Conservation (phyloP, 2,797 vertebrate species). For the Basileuterus tristriatus region DNA sequence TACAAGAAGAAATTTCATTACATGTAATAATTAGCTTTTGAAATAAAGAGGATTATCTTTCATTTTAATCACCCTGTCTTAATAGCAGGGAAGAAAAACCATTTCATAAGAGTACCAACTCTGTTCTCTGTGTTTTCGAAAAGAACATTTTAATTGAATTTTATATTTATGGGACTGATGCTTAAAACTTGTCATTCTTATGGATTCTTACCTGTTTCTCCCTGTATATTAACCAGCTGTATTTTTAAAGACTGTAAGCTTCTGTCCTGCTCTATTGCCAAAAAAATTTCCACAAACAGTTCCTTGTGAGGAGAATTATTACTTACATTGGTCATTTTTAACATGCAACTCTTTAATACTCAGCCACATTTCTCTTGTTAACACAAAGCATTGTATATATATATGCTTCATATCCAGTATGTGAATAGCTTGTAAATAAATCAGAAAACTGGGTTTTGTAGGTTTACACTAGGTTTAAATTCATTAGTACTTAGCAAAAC, state of each 20-base stretch:
- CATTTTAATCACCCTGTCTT: constrained; percentile 19
- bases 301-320: not conserved
- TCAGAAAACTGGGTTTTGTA: not conserved
- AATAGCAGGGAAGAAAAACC: not conserved
- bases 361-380: not conserved
- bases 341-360: not conserved
- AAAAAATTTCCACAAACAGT: not conserved
- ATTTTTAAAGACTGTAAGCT: not conserved
- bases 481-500: not conserved
- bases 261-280: not conserved
- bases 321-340: not conserved
- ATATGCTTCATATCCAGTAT: not conserved
- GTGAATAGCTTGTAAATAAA: constrained; percentile 11
- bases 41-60: constrained; percentile 9
- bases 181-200: not conserved
- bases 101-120: not conserved
- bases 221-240: not conserved
- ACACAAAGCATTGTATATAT: not conserved
- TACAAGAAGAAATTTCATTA: constrained; percentile 3
- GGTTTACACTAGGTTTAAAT: not conserved
- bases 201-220: not conserved
- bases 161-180: not conserved
- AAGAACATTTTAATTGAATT: constrained; percentile 10
- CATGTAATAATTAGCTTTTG: constrained; percentile 17
- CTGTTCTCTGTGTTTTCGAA: not conserved